These are phyloP conservation scores for Cheilosia soror DNA, from an alignment of 2,888 invertebrate species.

Conservation along the genomic window DNA sequence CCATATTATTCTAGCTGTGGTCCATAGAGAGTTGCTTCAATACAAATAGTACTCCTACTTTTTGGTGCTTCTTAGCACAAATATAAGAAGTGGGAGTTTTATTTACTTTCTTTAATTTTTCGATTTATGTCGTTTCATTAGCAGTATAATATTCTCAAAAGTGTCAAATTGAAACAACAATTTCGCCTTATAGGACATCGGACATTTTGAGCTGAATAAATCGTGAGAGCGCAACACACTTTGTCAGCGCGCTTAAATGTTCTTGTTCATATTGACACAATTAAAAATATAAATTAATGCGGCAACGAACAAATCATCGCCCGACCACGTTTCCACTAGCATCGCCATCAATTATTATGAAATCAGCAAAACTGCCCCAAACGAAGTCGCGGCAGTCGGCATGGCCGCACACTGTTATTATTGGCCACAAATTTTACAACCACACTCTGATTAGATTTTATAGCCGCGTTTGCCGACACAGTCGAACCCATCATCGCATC, in stretches of 20 bases:
- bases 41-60: too few relatives aligned
- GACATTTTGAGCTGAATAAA: too few relatives aligned
- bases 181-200: too few relatives aligned
- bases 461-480: constrained; percentile 59
- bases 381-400: constrained; percentile 50
- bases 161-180: too few relatives aligned
- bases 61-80: too few relatives aligned
- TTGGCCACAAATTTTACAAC: constrained; percentile 74
- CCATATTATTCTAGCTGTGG: too few relatives aligned
- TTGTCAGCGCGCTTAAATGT: background rate
- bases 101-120: too few relatives aligned
- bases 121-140: too few relatives aligned
- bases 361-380: constrained; percentile 60
- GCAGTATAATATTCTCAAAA: too few relatives aligned
- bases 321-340: constrained; percentile 17
- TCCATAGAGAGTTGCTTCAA: too few relatives aligned
- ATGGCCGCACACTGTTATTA: constrained; percentile 72
- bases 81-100: too few relatives aligned
- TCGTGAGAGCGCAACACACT: background rate
- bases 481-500: constrained; percentile 26
- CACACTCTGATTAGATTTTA: constrained; percentile 74
- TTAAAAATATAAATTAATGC: constrained; percentile 40
- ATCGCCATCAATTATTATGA: constrained; percentile 64
- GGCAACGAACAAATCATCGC: constrained; percentile 15
- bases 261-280: constrained; percentile 33